Base-by-base conservation (phyloP, 2,797 vertebrate species). In the Lutjanus campechanus region DNA sequence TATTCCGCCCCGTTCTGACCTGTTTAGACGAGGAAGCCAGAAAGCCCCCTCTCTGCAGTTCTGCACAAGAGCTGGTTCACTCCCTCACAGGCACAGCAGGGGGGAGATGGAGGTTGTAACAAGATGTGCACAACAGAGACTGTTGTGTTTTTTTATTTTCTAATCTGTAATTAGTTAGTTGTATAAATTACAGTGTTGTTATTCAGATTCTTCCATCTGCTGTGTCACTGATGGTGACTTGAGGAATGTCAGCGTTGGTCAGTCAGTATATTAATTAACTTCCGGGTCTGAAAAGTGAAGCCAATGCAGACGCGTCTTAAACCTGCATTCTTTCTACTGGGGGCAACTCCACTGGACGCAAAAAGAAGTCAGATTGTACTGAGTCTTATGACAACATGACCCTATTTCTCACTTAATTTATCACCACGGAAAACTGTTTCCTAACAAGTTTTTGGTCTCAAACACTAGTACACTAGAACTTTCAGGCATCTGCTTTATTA, bases 1-100 rank as follows among this genome's bases (percentile, higher is more conserved):
- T 79, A 75, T 79, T 71, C 69, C n/a, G 65, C 83, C 71, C 63
- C 0, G 22, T 53, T 76, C 76, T 76, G 78, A 75, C 79, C 74
- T 8, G 63, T 77, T 82, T 80, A 73, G 60, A 61, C 1, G 12
- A 50, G 11, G 20, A 73, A 73, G 44, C 53, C 54, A 40, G 54
- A 64, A 69, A 59, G 56, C 67, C 12, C 29, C 61, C n/a, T 50
- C 20, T 50, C 9, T 55, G 55, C 55, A 36, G 19, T n/a, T 58
- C 46, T 61, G 20, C 20, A 44, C 7, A 71, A 40, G 67, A 55
- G 75, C 50, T n/a, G 59, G 40, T 79, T 74, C 53, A 59, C 12
- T 59, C 69, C 29, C 17, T 67, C 63, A 17, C 46, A 61, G 6
- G 41, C 63, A 29, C n/a, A 55, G 62, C 46, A 0, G 20, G 43